A percentile compares a stretch with the other conserved stretches of the same genome.
These are phyloP conservation scores for Chalcis sispes DNA, from an alignment of 2,888 invertebrate genomes.

Conservation along the genomic window DNA sequence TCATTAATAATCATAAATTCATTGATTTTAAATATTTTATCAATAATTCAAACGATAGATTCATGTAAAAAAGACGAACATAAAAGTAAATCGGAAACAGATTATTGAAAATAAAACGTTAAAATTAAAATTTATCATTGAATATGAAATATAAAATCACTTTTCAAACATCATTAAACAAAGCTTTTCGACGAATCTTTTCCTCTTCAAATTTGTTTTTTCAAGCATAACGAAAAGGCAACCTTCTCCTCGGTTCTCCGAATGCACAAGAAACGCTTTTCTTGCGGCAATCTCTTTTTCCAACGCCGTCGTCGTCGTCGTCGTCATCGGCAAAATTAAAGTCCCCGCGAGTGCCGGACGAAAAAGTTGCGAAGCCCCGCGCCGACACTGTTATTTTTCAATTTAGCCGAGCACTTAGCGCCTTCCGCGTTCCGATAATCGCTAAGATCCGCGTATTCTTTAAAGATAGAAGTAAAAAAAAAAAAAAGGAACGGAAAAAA, in stretches of 20 bases:
- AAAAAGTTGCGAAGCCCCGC: conserved; percentile 37
- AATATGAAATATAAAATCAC: too few relatives aligned
- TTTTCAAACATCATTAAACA: too few relatives aligned
- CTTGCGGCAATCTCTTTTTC: too few relatives aligned
- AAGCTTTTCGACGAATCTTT: conserved; percentile 12
- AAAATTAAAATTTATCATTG: too few relatives aligned
- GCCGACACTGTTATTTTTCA: conserved; percentile 55
- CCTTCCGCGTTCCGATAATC: conserved; percentile 39
- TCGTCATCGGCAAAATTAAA: conserved; percentile 45
- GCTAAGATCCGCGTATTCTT: conserved; percentile 1
- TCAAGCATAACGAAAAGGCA: too few relatives aligned
- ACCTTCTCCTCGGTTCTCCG: neutral
- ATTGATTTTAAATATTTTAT: too few relatives aligned
- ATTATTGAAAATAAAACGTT: too few relatives aligned
- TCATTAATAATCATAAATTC: too few relatives aligned
- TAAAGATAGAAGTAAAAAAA: too few relatives aligned
- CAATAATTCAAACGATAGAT: too few relatives aligned
- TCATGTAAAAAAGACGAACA: too few relatives aligned
- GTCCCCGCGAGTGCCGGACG: conserved; percentile 26
- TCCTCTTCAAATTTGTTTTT: neutral
- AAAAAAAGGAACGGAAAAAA: neutral
- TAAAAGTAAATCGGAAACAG: too few relatives aligned
- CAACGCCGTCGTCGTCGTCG: conserved; percentile 12
- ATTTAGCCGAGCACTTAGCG: conserved; percentile 56
- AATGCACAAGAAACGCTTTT: neutral